Conservation (phyloP, 2,888 invertebrate species). For the Oithona nana region DNA sequence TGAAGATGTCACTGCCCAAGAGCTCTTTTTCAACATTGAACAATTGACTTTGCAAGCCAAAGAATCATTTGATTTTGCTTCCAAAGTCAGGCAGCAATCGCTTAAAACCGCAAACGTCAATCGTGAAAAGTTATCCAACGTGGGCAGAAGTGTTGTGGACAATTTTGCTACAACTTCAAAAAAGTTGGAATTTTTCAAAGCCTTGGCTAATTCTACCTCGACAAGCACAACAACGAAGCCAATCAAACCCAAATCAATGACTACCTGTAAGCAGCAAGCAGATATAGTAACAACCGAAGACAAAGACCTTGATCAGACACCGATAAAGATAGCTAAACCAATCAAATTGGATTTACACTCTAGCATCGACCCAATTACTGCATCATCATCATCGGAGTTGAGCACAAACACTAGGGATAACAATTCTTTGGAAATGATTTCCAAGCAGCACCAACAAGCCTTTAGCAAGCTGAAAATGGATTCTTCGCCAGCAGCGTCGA, state of each 20-base stretch:
- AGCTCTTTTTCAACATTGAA: slow-evolving; percentile 12
- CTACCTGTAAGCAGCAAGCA: not conserved
- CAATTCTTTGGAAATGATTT: not conserved
- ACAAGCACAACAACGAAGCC: too few relatives aligned
- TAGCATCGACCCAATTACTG: not conserved
- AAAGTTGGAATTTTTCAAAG: not conserved
- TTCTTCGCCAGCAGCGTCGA: not conserved
- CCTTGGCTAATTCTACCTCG: not conserved
- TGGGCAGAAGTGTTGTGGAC: not conserved
- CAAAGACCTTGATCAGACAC: not conserved
- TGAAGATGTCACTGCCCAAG: slow-evolving; percentile 7
- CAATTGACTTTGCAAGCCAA: slow-evolving; percentile 21
- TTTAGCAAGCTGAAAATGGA: too few relatives aligned
- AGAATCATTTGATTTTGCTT: slow-evolving; percentile 16
- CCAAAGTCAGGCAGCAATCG: not conserved
- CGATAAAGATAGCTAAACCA: too few relatives aligned
- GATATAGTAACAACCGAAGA: not conserved
- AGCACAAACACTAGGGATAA: too few relatives aligned
- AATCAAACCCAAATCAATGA: not conserved
- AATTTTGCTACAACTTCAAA: not conserved
- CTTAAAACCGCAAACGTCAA: slow-evolving; percentile 4
- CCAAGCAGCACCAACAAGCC: not conserved
- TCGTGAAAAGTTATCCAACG: not conserved
- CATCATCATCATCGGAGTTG: too few relatives aligned
- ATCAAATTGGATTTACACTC: not conserved